Evolutionary conservation across 1,140 invertebrate genomes (phyloP), one percentile per base, ranked within the genome.

Genomic region (Drosophila pseudoananassae): DNA sequence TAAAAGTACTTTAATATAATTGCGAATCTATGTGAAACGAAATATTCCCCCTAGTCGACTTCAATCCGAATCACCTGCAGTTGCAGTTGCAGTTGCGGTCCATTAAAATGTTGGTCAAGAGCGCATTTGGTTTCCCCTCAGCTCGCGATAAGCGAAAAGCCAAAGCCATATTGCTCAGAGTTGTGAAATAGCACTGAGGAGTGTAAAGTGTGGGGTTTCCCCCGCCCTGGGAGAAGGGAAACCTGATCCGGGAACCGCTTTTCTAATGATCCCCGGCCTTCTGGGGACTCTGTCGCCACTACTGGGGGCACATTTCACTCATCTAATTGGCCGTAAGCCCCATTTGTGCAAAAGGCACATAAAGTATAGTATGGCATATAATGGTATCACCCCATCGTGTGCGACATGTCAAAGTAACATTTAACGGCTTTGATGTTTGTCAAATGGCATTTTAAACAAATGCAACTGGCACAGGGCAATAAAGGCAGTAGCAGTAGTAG

Each of bases 41-140:
- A 74, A 57, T 58, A 68, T 51, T 59, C 46, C 52, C 40, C 52
- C 38, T 43, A 54, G 50, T 61, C 33, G 14, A 60, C 57, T 68
- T 52, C 50, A 64, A 59, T 47, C 45, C 23, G 43, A 46, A 46
- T 46, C 43, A 45, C 40, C 40, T 45, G 49, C 29, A 23, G 25
- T 27, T 27, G 25, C 25, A 27, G 25, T 27, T 27, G 25, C 25
- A 27, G 5, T 27, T 25, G 1, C 1, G 4, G 43, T 45, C 17
- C 2, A 55, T 75, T 56, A 63, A 78, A 78, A 43, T 78, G 74
- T 87, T 85, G 82, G 82, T 78, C 78, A 85, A 85, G 77, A 64
- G 78, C 36, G 46, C 20, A 27, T 38, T 56, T 7, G 40, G 14
- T 20, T 45, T 47, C 25, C 43, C 17, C 71, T 8, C n/a, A 20